These are phyloP conservation scores for Meteorus cinctellus DNA, from an alignment of 2,888 invertebrate species.

Conservation along the genomic window DNA sequence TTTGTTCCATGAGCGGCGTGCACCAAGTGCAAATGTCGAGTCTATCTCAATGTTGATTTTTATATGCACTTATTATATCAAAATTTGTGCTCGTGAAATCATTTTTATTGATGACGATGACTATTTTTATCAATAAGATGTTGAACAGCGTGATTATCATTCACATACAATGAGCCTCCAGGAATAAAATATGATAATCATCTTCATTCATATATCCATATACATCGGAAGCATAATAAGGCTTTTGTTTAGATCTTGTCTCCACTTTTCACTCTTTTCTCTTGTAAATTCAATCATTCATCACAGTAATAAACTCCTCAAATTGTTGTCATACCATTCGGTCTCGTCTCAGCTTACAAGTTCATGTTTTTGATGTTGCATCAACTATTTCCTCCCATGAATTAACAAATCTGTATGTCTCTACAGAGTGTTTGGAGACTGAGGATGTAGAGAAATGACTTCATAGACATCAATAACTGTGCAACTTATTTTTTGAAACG, in stretches of 20 bases:
- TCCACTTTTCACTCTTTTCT: not conserved
- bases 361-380: slow-evolving; percentile 66
- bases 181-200: not conserved
- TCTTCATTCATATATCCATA: not conserved
- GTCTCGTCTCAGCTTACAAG: slow-evolving; percentile 48
- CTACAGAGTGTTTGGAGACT: not conserved
- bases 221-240: not conserved
- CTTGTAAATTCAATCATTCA: slow-evolving; percentile 2
- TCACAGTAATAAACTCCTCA: slow-evolving; percentile 23
- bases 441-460: not conserved
- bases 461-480: slow-evolving; percentile 2
- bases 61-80: not conserved
- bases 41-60: not conserved
- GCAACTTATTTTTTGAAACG: not conserved
- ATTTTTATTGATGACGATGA: not conserved
- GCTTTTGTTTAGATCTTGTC: not conserved
- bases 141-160: not conserved
- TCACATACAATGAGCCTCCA: not conserved
- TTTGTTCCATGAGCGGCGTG: not conserved
- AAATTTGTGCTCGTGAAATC: not conserved
- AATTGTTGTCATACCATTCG: slow-evolving; percentile 41
- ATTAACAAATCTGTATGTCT: not conserved
- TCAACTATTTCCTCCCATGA: not conserved
- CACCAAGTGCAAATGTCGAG: not conserved
- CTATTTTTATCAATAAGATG: not conserved